A percentile compares a stretch with the other conserved stretches of the same genome.
Conservation (phyloP, 2,888 invertebrate species). For the Watsonalla binaria region DNA sequence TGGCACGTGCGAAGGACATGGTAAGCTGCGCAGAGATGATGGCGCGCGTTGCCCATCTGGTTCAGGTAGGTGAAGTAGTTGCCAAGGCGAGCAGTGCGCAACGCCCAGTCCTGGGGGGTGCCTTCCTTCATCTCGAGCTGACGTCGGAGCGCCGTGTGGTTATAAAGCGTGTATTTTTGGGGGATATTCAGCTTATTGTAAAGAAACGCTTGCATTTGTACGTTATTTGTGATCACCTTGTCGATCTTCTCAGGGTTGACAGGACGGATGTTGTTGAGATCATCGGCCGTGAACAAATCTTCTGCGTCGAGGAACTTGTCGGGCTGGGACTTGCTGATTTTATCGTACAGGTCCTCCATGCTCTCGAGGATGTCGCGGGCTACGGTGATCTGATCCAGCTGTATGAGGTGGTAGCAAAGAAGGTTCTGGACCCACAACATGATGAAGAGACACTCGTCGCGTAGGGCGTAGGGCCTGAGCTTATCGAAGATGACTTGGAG, state of each 20-base stretch:
- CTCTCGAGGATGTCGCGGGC: constrained; percentile 72
- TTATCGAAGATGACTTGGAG: constrained; percentile 55
- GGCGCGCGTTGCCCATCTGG: constrained; percentile 73
- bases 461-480: constrained; percentile 46
- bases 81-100: constrained; percentile 74
- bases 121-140: constrained; percentile 78
- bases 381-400: constrained; percentile 63
- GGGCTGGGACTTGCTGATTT: constrained; percentile 45
- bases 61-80: constrained; percentile 70
- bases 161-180: constrained; percentile 73
- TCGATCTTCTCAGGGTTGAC: constrained; percentile 73
- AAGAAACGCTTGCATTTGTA: constrained; percentile 81
- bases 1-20: constrained; percentile 77
- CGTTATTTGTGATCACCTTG: constrained; percentile 78
- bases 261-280: constrained; percentile 43
- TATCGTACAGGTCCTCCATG: constrained; percentile 65
- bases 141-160: constrained; percentile 76
- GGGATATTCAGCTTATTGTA: constrained; percentile 76
- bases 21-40: constrained; percentile 82
- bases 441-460: constrained; percentile 70
- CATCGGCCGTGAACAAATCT: constrained; percentile 69
- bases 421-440: constrained; percentile 78
- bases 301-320: constrained; percentile 69
- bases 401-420: constrained; percentile 76
- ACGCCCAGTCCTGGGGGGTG: constrained; percentile 78